Conservation (phyloP, 2,888 invertebrate genomes). For the Andrena fulva region DNA sequence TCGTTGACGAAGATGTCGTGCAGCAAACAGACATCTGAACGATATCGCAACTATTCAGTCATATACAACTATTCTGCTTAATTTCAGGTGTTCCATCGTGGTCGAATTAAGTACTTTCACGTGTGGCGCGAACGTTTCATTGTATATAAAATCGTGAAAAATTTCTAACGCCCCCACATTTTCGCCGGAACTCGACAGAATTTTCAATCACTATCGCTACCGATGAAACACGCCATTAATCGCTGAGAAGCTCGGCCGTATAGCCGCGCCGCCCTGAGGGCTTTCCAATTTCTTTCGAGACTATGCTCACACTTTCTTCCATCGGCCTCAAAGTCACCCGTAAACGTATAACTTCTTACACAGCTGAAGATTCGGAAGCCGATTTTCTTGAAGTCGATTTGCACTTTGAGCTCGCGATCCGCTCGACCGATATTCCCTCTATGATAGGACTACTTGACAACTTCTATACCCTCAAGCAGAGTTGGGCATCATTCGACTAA, state of each 20-base stretch:
- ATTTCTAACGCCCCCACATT: background rate
- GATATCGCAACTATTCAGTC: too few species aligned
- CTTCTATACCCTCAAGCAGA: slow-evolving; percentile 16
- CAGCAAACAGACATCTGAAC: too few species aligned
- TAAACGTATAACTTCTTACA: slow-evolving; percentile 37
- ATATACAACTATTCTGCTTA: background rate
- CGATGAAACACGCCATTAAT: slow-evolving; percentile 53
- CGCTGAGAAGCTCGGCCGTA: slow-evolving; percentile 16
- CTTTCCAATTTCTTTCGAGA: slow-evolving; percentile 32
- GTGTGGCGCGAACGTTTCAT: background rate
- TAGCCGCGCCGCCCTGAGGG: background rate
- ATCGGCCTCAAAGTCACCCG: slow-evolving; percentile 12
- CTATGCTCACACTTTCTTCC: slow-evolving; percentile 28
- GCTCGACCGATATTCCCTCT: slow-evolving; percentile 3
- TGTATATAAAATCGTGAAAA: background rate
- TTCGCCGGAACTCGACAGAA: background rate
- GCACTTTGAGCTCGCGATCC: slow-evolving; percentile 30
- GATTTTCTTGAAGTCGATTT: slow-evolving; percentile 48
- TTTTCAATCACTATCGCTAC: slow-evolving; percentile 34
- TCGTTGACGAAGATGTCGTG: too few species aligned
- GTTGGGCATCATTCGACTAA: too few species aligned
- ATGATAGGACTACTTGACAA: slow-evolving; percentile 36
- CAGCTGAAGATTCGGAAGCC: slow-evolving; percentile 11
- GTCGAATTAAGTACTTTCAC: background rate
- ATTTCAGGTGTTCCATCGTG: background rate